Percentiles rank a stretch among this genome's conserved stretches.
Evolutionary conservation across 2,113 vertebrate genomes (phyloP).

Genomic region (Odocoileus virginianus): DNA sequence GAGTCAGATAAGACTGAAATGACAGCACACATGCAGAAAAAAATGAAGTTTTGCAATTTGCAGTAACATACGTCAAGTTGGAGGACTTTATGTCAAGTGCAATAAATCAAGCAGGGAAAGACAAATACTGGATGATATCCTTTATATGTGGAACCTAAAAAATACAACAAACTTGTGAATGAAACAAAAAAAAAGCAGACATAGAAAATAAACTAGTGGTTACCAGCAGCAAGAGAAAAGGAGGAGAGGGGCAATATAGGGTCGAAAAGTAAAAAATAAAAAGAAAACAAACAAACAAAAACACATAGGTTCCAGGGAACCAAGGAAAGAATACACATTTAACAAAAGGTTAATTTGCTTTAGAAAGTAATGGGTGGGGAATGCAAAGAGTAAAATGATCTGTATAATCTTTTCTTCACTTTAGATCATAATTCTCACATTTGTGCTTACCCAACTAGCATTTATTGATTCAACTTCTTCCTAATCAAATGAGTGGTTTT

Average conservation of each 20-base stretch:
- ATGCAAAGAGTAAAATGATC: constrained; percentile 15
- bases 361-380: not conserved
- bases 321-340: not conserved
- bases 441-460: not conserved
- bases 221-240: not conserved
- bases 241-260: not conserved
- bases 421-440: constrained; percentile 20
- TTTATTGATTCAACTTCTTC: constrained; percentile 45
- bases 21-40: not conserved
- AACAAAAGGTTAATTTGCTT: not conserved
- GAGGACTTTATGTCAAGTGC: not conserved
- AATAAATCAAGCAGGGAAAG: not conserved
- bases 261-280: accelerated
- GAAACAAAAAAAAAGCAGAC: not conserved
- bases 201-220: not conserved
- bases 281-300: not conserved
- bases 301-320: not conserved
- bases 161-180: not conserved
- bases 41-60: not conserved
- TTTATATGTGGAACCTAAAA: not conserved
- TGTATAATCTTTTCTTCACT: constrained; percentile 6
- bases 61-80: not conserved
- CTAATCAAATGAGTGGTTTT: not conserved
- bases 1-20: not conserved
- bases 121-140: not conserved